These are phyloP conservation scores for Palythoa grandiflora DNA, from an alignment of 92 coral and sea anemone genomes.

Conservation along the genomic window DNA sequence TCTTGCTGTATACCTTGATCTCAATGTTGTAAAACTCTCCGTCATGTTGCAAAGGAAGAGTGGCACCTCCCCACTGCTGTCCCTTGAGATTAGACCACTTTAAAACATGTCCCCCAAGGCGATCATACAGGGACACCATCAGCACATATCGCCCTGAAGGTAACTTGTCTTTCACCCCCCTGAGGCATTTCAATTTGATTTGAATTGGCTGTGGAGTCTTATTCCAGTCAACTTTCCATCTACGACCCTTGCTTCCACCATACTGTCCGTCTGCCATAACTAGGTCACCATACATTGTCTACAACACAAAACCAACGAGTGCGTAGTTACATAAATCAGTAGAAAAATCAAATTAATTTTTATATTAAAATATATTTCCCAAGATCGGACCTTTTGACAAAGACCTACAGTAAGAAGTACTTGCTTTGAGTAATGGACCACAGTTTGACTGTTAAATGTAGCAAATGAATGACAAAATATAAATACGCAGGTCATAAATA, in stretches of 20 bases:
- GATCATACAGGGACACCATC: constrained; percentile 98
- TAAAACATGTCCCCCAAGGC: constrained; percentile 97
- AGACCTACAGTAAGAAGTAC: too few relatives aligned
- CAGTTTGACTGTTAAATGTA: too few relatives aligned
- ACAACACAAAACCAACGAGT: neutral
- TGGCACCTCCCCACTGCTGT: constrained; percentile 99
- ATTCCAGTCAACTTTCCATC: constrained; percentile 99
- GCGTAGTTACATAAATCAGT: neutral
- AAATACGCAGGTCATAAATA: too few relatives aligned
- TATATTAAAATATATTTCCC: too few relatives aligned
- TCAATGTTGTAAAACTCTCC: constrained; percentile 98
- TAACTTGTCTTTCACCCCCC: constrained; percentile 96
- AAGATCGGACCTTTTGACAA: too few relatives aligned
- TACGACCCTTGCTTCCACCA: constrained; percentile 97
- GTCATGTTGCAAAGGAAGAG: constrained; percentile 94
- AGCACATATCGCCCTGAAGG: constrained; percentile 98
- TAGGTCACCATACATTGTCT: constrained; percentile 99
- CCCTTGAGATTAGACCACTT: constrained; percentile 99
- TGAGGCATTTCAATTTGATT: constrained; percentile 90
- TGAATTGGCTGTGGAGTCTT: constrained; percentile 98
- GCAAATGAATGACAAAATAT: too few relatives aligned
- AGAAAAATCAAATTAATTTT: too few relatives aligned
- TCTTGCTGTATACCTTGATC: constrained; percentile 71
- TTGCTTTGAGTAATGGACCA: too few relatives aligned
- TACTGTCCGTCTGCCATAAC: constrained; percentile 98